A percentile compares a stretch with the other conserved stretches of the same genome.
Conservation (phyloP, 2,113 vertebrate genomes). For the Oriolus oriolus region DNA sequence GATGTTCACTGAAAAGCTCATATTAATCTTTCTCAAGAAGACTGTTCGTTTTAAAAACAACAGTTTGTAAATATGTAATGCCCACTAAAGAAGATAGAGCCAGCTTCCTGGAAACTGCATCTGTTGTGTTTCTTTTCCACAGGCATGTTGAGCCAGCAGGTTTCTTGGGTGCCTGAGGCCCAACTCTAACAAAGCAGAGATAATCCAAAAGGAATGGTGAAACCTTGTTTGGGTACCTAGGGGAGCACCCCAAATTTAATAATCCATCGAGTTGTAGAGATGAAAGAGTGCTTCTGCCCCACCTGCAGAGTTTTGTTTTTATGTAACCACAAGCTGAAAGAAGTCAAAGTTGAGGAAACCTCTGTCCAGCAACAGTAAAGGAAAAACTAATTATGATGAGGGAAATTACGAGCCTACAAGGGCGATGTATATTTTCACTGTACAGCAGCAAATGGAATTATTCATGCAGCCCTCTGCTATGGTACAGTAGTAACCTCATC, state of each 20-base stretch:
- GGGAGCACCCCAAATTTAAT: conserved; percentile 40
- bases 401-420: not conserved
- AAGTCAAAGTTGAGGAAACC: not conserved
- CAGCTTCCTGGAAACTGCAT: conserved; percentile 64
- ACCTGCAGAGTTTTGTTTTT: conserved; percentile 31
- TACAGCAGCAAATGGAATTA: conserved; percentile 10
- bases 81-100: conserved; percentile 56
- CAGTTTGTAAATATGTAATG: conserved; percentile 59
- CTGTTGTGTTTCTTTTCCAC: conserved; percentile 24
- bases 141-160: conserved; percentile 55
- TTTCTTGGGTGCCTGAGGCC: conserved; percentile 53
- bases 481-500: conserved; percentile 36
- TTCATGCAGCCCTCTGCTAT: not conserved
- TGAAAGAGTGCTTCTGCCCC: not conserved
- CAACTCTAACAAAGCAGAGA: conserved; percentile 45
- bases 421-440: not conserved
- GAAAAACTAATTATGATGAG: not conserved
- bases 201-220: conserved; percentile 51
- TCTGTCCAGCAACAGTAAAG: conserved; percentile 2
- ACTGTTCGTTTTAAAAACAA: conserved; percentile 57
- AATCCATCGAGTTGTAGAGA: conserved; percentile 32
- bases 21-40: conserved; percentile 50
- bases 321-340: conserved; percentile 9
- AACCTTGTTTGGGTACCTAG: conserved; percentile 17
- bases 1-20: conserved; percentile 39